Percentiles rank a stretch among this genome's conserved stretches.
Conservation (phyloP, 2,113 vertebrate genomes). For the Cyphomyrus plagiostoma region DNA sequence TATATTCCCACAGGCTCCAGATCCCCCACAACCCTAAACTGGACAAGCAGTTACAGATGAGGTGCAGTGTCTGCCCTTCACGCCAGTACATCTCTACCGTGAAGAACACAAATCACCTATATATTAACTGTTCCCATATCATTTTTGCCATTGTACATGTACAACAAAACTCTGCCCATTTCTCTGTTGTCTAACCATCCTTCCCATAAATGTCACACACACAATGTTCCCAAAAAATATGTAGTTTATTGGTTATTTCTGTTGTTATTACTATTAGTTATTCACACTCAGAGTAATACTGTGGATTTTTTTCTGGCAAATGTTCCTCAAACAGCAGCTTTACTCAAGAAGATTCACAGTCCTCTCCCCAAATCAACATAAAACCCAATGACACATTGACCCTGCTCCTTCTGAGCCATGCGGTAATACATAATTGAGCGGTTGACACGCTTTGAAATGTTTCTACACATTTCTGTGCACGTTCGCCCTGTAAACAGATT, state of each 20-base stretch:
- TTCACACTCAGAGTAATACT: not conserved
- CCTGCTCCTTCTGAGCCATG: not conserved
- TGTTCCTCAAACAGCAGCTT: not conserved
- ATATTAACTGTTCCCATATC: not conserved
- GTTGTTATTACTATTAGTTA: not conserved
- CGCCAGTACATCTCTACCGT: not conserved
- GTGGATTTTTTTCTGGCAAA: not conserved
- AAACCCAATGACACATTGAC: not conserved
- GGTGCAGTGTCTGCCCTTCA: not conserved
- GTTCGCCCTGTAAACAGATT: not conserved
- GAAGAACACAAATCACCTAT: not conserved
- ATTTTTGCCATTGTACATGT: not conserved
- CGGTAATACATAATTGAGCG: not conserved
- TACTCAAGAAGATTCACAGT: not conserved
- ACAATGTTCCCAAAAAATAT: not conserved
- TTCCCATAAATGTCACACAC: not conserved
- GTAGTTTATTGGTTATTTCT: not conserved
- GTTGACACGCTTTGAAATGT: not conserved
- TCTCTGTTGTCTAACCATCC: not conserved
- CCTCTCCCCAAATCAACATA: not conserved
- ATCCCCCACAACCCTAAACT: not conserved
- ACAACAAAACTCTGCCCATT: not conserved
- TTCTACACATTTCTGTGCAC: not conserved
- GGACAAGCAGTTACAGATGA: not conserved
- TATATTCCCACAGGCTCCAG: not conserved